These are phyloP conservation scores for Dasysyrphus tricinctus DNA, from an alignment of 2,888 invertebrate species.

Conservation along the genomic window DNA sequence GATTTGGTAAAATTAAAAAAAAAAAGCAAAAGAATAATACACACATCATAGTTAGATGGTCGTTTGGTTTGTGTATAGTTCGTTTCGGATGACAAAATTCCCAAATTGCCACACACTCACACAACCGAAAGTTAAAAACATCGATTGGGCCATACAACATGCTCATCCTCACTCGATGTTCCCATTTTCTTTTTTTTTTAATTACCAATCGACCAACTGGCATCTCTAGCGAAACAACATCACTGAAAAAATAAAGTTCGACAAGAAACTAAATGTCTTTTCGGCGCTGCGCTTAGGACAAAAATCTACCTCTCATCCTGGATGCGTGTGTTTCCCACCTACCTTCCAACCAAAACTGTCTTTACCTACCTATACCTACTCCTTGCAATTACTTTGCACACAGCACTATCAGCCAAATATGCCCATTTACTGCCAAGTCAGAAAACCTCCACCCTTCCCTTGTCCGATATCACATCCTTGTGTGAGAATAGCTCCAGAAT, in stretches of 20 bases:
- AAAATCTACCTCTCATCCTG: slow-evolving; percentile 20
- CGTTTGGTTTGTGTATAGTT: slow-evolving; percentile 50
- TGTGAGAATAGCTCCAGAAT: slow-evolving; percentile 24
- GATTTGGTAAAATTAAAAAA: neutral
- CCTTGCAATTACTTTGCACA: slow-evolving; percentile 25
- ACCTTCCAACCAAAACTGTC: neutral
- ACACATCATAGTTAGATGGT: slow-evolving; percentile 68
- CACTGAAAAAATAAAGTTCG: slow-evolving; percentile 24
- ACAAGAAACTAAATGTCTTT: slow-evolving; percentile 61
- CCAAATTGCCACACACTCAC: slow-evolving; percentile 60
- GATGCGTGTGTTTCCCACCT: slow-evolving; percentile 46
- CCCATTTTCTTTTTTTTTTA: slow-evolving; percentile 55
- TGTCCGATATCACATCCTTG: neutral
- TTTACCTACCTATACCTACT: neutral
- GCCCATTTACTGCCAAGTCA: slow-evolving; percentile 60
- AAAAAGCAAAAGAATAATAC: neutral
- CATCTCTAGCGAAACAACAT: slow-evolving; percentile 62
- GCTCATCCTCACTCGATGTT: slow-evolving; percentile 28
- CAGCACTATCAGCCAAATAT: slow-evolving; percentile 52
- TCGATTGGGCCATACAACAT: slow-evolving; percentile 54
- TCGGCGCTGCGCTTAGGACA: slow-evolving; percentile 44
- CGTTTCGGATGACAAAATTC: slow-evolving; percentile 71
- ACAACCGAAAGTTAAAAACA: slow-evolving; percentile 25
- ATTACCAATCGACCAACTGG: slow-evolving; percentile 75
- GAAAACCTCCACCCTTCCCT: slow-evolving; percentile 9